These are phyloP conservation scores for Equus quagga DNA, from an alignment of 2,113 vertebrate species.

Conservation along the genomic window DNA sequence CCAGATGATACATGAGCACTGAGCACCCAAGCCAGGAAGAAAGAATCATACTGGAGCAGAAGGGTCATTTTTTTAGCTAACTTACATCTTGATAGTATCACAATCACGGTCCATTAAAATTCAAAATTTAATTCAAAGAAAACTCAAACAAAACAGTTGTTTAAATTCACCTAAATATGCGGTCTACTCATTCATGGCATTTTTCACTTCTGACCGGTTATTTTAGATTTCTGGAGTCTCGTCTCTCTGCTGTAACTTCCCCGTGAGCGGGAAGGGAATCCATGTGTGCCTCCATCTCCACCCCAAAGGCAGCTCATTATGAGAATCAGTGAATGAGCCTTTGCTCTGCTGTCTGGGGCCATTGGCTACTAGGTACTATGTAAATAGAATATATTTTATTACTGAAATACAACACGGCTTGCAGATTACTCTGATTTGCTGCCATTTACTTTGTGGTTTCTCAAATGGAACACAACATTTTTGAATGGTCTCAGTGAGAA, in stretches of 20 bases:
- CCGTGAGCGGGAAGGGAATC: neutral
- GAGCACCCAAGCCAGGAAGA: neutral
- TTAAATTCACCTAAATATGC: neutral
- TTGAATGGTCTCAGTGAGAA: neutral
- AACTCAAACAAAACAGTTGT: neutral
- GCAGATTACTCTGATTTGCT: neutral
- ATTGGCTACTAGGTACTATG: neutral
- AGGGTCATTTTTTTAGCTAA: neutral
- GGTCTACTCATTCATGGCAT: neutral
- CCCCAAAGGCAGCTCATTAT: rapidly evolving
- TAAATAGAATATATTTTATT: neutral
- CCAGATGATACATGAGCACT: neutral
- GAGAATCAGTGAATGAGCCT: neutral
- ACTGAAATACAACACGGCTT: neutral
- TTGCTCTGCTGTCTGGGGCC: neutral
- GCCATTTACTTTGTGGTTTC: neutral
- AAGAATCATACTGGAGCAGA: neutral
- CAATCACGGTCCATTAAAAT: neutral
- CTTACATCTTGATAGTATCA: neutral
- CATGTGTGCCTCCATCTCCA: rapidly evolving
- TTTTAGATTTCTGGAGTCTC: neutral
- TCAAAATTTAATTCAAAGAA: neutral
- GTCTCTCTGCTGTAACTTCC: neutral
- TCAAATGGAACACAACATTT: neutral
- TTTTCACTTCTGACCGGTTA: neutral